Evolutionary conservation across 1,140 invertebrate species (phyloP), one percentile per base, ranked within the genome.

Genomic region (Zaprionus capensis): DNA sequence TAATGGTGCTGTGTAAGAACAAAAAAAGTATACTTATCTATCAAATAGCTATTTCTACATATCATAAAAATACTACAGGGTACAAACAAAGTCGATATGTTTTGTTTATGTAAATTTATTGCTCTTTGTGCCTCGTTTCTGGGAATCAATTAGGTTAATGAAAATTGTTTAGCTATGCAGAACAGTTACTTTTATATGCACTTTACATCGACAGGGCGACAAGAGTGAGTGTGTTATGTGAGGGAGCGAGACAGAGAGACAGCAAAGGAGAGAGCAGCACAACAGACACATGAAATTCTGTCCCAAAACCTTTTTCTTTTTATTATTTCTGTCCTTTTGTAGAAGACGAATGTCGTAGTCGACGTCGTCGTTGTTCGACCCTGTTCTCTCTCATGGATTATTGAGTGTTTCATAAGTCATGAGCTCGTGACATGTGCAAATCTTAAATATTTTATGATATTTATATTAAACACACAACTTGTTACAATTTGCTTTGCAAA

Each of bases 91-190:
- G 24, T 53, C 24, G 4, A 9, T 53, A 22, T 15, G 5, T 24
- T 26, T 7, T 26, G 12, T 38, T 7, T 53, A 20, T 63, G 20
- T 63, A 5, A 5, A 38, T n/a, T 15, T 49, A 28, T 68, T 15
- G 7, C 38, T 36, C 22, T 64, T 26, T 64, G 7, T 11, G 44
- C 4, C 59, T 57, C 20, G n/a, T 12, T 26, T 26, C 34, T 68
- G 9, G 55, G 59, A 83, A 80, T 84, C 79, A 84, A 84, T 84
- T 85, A 86, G 75, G 59, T 86, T 78, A 85, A 84, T 84, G 82
- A 84, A 85, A 70, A 75, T 66, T 78, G 46, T 69, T 85, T 71
- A 78, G 62, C 71, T 81, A 81, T 85, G 82, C 70, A 84, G 73
- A 81, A 78, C 69, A 64, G 66, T 53, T 64, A 49, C 53, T 76